Percentiles rank a stretch among this genome's conserved stretches.
phyloP scores from a whole-genome alignment of 2,113 vertebrate genomes.

The Calidris pygmaea region DNA sequence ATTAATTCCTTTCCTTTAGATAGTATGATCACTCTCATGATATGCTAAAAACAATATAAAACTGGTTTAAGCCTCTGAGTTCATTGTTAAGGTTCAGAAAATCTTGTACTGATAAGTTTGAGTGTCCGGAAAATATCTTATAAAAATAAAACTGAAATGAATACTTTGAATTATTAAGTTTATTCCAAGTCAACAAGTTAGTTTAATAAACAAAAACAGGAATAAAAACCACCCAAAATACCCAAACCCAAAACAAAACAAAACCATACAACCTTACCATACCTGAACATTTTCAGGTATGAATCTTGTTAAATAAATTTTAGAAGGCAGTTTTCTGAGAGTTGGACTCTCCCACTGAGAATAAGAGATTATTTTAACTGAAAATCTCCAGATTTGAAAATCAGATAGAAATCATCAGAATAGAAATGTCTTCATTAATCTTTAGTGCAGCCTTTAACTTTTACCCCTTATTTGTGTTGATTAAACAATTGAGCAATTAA shows the following conservation, averaged over 20 bases:
- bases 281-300: not conserved
- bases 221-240: fast-evolving
- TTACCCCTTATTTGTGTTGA: not conserved
- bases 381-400: not conserved
- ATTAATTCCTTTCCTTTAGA: not conserved
- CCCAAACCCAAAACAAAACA: not conserved
- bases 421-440: not conserved
- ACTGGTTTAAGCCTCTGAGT: not conserved
- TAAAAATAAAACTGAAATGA: not conserved
- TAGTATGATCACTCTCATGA: not conserved
- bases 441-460: not conserved
- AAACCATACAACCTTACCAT: not conserved
- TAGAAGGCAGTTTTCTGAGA: not conserved
- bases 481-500: not conserved
- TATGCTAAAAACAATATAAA: not conserved
- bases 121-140: not conserved
- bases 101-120: not conserved
- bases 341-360: not conserved
- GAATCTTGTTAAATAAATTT: not conserved
- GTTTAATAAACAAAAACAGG: not conserved
- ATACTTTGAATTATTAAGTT: not conserved
- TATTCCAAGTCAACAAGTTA: not conserved
- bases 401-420: not conserved
- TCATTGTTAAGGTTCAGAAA: not conserved
- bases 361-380: not conserved